Percentiles rank a stretch among this genome's conserved stretches.
Evolutionary conservation across 2,113 vertebrate species (phyloP).

Genomic region (Leptobrachium leishanense): DNA sequence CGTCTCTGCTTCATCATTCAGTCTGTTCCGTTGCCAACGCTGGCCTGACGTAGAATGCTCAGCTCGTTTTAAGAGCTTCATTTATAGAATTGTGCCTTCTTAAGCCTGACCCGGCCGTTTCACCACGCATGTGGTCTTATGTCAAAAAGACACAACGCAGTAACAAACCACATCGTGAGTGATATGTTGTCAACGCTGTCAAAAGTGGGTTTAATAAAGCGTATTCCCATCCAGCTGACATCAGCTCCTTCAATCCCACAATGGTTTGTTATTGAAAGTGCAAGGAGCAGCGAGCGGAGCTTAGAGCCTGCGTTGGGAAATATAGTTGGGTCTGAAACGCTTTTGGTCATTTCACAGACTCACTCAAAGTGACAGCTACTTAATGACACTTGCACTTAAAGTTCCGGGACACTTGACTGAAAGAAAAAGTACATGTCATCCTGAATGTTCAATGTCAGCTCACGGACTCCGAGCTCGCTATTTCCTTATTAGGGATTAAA

Average conservation of each 20-base stretch:
- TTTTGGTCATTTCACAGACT: slow-evolving; percentile 27
- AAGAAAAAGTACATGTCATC: slow-evolving; percentile 7
- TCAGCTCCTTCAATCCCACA: slow-evolving; percentile 1
- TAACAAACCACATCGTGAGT: not conserved
- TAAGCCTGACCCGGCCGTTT: not conserved
- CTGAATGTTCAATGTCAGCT: slow-evolving; percentile 29
- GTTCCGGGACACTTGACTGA: slow-evolving; percentile 30
- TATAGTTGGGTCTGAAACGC: slow-evolving; percentile 15
- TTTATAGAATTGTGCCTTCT: no score
- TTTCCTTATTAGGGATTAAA: not conserved
- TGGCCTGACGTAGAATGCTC: no score
- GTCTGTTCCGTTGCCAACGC: no score
- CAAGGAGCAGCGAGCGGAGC: not conserved
- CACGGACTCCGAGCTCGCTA: not conserved
- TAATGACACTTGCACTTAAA: slow-evolving; percentile 24
- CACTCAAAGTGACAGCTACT: slow-evolving; percentile 38
- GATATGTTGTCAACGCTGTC: not conserved
- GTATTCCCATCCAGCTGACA: not conserved
- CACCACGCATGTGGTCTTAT: not conserved
- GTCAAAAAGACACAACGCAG: not conserved
- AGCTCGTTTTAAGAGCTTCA: no score
- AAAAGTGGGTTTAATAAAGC: slow-evolving; percentile 2
- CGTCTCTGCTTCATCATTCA: no score
- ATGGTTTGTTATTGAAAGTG: slow-evolving; percentile 15
- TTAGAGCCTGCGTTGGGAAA: slow-evolving; percentile 2